Evolutionary conservation across 2,797 vertebrate species (phyloP).

Genomic region (Anguilla pacifica): DNA sequence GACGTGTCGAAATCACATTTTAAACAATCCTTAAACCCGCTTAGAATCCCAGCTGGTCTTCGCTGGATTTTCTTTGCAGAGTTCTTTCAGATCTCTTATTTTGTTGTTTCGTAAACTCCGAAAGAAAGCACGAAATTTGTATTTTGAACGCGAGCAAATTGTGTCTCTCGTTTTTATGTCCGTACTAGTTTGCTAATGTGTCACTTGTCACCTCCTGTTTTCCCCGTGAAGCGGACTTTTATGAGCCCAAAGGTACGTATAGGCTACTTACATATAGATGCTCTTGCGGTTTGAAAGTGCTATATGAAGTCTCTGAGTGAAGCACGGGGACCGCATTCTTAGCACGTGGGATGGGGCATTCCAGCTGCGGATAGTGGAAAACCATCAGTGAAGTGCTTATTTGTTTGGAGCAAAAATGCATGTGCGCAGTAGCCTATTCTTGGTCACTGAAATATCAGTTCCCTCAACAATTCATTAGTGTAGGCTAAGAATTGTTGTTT

Average conservation of each 20-base stretch:
- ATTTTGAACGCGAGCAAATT: background rate
- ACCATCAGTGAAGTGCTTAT: background rate
- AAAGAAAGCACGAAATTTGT: slow-evolving; percentile 11
- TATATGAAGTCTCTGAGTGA: background rate
- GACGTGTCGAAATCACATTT: no score
- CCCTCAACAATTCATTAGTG: background rate
- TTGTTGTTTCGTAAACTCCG: background rate
- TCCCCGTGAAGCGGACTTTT: slow-evolving; percentile 42
- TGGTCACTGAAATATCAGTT: background rate
- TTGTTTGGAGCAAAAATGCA: background rate
- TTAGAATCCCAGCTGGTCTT: no score
- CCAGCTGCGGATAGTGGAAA: background rate
- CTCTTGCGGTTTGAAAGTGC: background rate
- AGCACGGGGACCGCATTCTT: slow-evolving; percentile 15
- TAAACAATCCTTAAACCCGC: no score
- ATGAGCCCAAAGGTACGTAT: slow-evolving; percentile 49
- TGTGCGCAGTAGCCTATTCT: background rate
- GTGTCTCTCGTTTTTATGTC: slow-evolving; percentile 28
- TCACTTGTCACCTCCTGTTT: slow-evolving; percentile 32
- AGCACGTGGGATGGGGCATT: background rate
- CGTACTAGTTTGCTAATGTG: slow-evolving; percentile 33
- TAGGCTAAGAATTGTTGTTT: background rate
- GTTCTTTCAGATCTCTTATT: no score
- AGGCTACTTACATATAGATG: background rate
- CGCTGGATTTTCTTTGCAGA: no score